Percentiles rank a stretch among this genome's conserved stretches.
phyloP scores from a whole-genome alignment of 2,797 vertebrate genomes.

The Masticophis lateralis region DNA sequence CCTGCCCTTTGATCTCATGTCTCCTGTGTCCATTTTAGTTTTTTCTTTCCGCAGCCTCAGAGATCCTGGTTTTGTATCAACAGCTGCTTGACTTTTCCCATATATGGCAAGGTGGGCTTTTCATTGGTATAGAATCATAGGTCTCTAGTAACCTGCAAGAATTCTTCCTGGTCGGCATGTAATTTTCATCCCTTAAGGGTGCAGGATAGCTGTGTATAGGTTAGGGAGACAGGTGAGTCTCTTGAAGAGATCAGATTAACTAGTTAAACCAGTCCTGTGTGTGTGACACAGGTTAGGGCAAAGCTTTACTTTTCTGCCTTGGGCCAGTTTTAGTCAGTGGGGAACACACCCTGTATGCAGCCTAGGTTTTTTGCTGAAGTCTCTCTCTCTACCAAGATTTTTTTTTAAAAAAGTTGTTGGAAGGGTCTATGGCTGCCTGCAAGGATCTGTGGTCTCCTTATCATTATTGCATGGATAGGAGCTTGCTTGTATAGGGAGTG shows the following conservation, averaged over 20 bases:
- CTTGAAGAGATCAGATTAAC: slow-evolving; percentile 41
- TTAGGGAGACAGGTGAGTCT: slow-evolving; percentile 27
- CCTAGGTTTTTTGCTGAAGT: fast-evolving
- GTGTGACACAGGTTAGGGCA: not conserved
- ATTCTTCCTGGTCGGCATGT: slow-evolving; percentile 12
- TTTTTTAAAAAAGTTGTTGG: not conserved
- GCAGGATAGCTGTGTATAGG: not conserved
- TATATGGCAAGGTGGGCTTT: slow-evolving; percentile 59
- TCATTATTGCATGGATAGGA: fast-evolving
- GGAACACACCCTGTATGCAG: slow-evolving; percentile 38
- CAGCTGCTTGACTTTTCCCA: slow-evolving; percentile 56
- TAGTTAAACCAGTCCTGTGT: slow-evolving; percentile 57
- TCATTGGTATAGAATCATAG: not conserved
- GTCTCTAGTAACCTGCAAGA: slow-evolving; percentile 48
- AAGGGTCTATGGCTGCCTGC: not conserved
- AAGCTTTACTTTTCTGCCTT: slow-evolving; percentile 38
- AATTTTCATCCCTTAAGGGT: slow-evolving; percentile 10
- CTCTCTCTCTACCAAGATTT: not conserved
- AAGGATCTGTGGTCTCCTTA: not conserved
- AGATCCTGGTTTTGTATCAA: slow-evolving; percentile 64
- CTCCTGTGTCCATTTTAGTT: not conserved
- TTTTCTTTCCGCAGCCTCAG: not conserved
- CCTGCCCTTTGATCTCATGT: not conserved
- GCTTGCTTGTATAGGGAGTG: fast-evolving
- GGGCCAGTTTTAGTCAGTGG: slow-evolving; percentile 15